Conservation (phyloP, 37 sponge, comb jelly and placozoan genomes). For the Chondrilla cf. caribensis region DNA sequence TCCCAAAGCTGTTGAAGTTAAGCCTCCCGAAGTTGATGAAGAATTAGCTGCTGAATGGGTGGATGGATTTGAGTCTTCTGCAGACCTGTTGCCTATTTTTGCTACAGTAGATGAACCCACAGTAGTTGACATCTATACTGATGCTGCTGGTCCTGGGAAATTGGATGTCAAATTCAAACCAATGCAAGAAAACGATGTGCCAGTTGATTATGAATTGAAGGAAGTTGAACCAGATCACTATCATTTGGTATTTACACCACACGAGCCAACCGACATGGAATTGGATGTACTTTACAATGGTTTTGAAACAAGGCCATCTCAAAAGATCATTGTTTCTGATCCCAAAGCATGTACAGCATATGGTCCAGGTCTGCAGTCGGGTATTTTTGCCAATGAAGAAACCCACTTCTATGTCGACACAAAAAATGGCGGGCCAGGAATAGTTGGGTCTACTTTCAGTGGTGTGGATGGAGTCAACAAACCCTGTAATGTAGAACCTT, state of each 20-base stretch:
- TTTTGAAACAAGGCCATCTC: slow-evolving; percentile 52
- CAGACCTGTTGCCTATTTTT: not conserved
- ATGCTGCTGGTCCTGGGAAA: slow-evolving; percentile 38
- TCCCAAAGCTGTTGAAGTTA: slow-evolving; percentile 45
- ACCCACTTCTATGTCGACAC: slow-evolving; percentile 86
- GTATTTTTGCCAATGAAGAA: slow-evolving; percentile 47
- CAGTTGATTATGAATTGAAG: slow-evolving; percentile 26
- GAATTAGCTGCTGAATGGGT: slow-evolving; percentile 16
- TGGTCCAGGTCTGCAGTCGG: slow-evolving; percentile 87
- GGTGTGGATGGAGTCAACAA: slow-evolving; percentile 32
- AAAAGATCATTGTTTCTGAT: slow-evolving; percentile 47
- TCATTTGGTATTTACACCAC: slow-evolving; percentile 60
- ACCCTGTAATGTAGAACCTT: not conserved
- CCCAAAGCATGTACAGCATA: slow-evolving; percentile 66
- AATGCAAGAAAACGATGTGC: slow-evolving; percentile 6
- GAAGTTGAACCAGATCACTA: slow-evolving; percentile 47
- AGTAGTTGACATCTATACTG: not conserved
- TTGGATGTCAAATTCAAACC: not conserved
- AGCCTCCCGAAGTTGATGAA: slow-evolving; percentile 3
- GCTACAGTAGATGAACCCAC: slow-evolving; percentile 15
- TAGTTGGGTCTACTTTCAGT: slow-evolving; percentile 36
- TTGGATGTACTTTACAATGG: slow-evolving; percentile 74
- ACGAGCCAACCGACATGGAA: slow-evolving; percentile 54
- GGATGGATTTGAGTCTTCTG: not conserved
- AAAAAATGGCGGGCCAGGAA: slow-evolving; percentile 76